phyloP scores from a whole-genome alignment of 2,797 vertebrate species.

The Catamblyrhynchus diadema region DNA sequence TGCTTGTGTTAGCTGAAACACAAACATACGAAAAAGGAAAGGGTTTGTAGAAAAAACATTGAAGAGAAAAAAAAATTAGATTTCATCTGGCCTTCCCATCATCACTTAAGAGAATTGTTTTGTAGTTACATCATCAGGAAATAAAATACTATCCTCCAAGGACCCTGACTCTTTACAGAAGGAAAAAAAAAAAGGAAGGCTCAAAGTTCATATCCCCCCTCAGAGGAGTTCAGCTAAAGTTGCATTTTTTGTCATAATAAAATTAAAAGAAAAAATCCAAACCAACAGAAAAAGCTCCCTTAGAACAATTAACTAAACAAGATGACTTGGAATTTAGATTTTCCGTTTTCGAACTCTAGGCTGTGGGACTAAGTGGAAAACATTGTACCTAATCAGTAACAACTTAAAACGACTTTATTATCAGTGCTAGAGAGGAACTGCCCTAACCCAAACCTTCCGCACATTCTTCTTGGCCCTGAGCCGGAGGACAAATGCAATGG shows the following conservation, averaged over 20 bases:
- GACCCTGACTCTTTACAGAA: conserved; percentile 74
- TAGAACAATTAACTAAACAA: conserved; percentile 9
- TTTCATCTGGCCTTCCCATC: conserved; percentile 85
- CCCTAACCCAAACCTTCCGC: conserved; percentile 67
- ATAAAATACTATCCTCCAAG: conserved; percentile 79
- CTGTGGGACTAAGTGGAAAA: neutral
- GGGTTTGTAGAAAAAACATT: conserved; percentile 64
- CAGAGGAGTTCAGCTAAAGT: conserved; percentile 25
- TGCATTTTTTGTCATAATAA: neutral
- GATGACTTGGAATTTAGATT: neutral
- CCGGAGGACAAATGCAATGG: conserved; percentile 59
- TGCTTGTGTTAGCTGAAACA: conserved; percentile 65
- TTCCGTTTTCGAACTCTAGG: neutral
- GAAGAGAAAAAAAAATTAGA: conserved; percentile 40
- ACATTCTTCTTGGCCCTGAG: conserved; percentile 61
- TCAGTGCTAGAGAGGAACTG: conserved; percentile 68
- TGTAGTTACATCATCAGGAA: conserved; percentile 85
- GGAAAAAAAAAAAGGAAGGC: neutral
- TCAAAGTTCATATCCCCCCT: conserved; percentile 46
- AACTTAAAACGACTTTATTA: conserved; percentile 34
- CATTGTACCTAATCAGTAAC: neutral
- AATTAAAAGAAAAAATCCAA: neutral
- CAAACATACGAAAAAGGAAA: conserved; percentile 48
- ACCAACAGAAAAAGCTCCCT: neutral
- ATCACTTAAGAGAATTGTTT: conserved; percentile 81